Evolutionary conservation across 2,113 vertebrate species (phyloP).

Genomic region (Nicator chloris): DNA sequence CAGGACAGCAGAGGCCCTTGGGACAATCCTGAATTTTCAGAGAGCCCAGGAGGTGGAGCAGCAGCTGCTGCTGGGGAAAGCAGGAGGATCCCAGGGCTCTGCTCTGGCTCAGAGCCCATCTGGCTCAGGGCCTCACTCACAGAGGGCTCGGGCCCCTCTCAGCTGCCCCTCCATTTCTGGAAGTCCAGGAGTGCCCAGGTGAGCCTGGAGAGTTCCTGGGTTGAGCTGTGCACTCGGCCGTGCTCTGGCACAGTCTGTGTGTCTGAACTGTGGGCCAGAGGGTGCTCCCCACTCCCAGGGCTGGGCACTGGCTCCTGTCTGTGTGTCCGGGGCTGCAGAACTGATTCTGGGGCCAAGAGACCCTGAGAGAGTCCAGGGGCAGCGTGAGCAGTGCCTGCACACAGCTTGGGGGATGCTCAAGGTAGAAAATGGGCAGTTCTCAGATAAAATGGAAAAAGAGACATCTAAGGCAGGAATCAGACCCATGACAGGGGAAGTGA

Average conservation of each 20-base stretch:
- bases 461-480: neutral
- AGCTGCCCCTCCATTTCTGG: neutral
- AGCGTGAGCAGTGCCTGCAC: neutral
- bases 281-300: neutral
- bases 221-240: neutral
- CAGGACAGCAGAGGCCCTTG: too few relatives aligned
- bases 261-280: neutral
- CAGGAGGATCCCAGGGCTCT: neutral
- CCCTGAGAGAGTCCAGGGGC: neutral
- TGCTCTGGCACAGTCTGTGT: neutral
- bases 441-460: neutral
- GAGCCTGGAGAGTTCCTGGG: neutral
- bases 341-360: neutral
- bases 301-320: neutral
- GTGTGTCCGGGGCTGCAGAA: neutral
- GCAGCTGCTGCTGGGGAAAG: too few relatives aligned
- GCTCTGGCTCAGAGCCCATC: too few relatives aligned
- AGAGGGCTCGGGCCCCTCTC: neutral
- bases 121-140: too few relatives aligned
- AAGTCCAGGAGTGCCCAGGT: neutral
- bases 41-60: too few relatives aligned
- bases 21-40: too few relatives aligned
- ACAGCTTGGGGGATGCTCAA: neutral
- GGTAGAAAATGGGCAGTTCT: neutral
- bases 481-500: neutral